These are phyloP conservation scores for Martes martes DNA, from an alignment of 2,113 vertebrate genomes.

Conservation along the genomic window DNA sequence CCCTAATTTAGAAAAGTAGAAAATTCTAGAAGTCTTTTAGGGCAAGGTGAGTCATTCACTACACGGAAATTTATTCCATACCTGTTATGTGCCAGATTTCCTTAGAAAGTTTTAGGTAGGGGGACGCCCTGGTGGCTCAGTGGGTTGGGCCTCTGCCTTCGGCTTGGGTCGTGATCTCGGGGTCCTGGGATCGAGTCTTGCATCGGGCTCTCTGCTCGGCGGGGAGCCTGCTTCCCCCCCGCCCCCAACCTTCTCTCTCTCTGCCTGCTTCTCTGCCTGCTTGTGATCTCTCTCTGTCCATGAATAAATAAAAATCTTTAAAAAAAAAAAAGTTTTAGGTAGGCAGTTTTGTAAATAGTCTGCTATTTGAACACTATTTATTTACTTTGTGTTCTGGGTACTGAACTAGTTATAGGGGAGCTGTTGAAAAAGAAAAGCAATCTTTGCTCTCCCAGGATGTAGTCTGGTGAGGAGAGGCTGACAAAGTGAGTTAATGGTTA, in stretches of 20 bases:
- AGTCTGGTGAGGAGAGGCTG: background rate
- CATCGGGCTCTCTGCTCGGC: too few species aligned
- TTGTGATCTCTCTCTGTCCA: too few species aligned
- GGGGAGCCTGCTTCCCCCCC: too few species aligned
- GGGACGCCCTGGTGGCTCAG: too few species aligned
- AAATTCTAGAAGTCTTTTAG: slow-evolving; percentile 30
- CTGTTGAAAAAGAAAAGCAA: background rate
- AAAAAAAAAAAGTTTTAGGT: background rate
- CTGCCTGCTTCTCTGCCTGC: too few species aligned
- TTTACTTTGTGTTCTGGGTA: background rate
- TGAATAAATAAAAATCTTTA: too few species aligned
- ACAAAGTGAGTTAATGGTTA: background rate
- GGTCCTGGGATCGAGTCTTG: too few species aligned
- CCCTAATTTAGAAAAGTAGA: background rate
- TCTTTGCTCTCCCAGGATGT: background rate
- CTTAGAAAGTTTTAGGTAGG: background rate
- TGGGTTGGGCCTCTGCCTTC: too few species aligned
- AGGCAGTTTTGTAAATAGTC: background rate
- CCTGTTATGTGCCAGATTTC: background rate
- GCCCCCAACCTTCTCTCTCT: too few species aligned
- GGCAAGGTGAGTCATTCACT: background rate
- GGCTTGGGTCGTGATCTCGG: too few species aligned
- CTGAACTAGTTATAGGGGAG: background rate
- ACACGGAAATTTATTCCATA: background rate
- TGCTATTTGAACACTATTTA: background rate